These are phyloP conservation scores for Jordanella pulchra DNA, from an alignment of 2,797 vertebrate species.

Conservation along the genomic window DNA sequence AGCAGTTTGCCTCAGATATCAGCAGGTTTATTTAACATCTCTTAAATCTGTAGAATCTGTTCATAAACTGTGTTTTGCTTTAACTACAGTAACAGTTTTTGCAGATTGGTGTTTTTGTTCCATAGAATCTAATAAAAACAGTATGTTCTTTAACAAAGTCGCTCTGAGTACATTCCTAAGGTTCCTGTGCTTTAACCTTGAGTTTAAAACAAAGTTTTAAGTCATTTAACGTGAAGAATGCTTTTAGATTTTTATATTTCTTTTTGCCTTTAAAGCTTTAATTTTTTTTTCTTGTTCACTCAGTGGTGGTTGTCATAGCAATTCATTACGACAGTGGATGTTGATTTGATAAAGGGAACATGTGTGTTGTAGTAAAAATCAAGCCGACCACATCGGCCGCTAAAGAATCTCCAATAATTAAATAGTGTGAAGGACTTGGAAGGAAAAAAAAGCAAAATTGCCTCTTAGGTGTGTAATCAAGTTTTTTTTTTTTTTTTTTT, in stretches of 20 bases:
- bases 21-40: neutral
- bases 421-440: neutral
- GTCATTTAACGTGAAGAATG: slow-evolving; percentile 1
- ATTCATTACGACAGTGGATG: slow-evolving; percentile 10
- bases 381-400: neutral
- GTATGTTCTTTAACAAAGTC: slow-evolving; percentile 12
- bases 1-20: neutral
- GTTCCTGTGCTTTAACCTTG: neutral
- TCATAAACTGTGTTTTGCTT: neutral
- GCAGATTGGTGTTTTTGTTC: neutral
- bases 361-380: slow-evolving; percentile 4
- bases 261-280: slow-evolving; percentile 2
- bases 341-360: slow-evolving; percentile 8
- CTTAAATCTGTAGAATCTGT: neutral
- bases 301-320: slow-evolving; percentile 28
- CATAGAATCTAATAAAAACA: neutral
- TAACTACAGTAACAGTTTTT: neutral
- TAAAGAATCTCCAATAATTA: neutral
- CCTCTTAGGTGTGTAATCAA: neutral
- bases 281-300: slow-evolving; percentile 16
- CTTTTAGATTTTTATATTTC: slow-evolving; percentile 6
- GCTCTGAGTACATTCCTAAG: neutral
- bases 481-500: neutral
- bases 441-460: neutral
- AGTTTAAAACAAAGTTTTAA: slow-evolving; percentile 3